Evolutionary conservation across 2,888 invertebrate species (phyloP).

Genomic region (Agelastica alni): DNA sequence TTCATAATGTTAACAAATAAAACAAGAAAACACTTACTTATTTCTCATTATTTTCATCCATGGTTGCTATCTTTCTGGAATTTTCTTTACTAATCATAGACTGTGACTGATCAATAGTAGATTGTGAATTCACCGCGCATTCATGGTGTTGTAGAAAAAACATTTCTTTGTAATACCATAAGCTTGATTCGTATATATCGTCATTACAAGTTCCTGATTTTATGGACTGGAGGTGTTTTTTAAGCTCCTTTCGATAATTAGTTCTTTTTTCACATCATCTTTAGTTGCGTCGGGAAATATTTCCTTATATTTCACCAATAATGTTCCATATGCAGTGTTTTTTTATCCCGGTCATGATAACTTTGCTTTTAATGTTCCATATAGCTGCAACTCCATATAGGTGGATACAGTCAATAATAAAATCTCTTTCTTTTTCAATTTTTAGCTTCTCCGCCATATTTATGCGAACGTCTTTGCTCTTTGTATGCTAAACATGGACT

Average conservation of each 20-base stretch:
- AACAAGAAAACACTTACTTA: constrained; percentile 1
- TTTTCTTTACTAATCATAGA: background rate
- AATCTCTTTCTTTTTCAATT: no score
- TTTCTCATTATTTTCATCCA: background rate
- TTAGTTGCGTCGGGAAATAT: background rate
- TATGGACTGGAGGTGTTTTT: background rate
- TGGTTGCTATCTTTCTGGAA: background rate
- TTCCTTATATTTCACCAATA: background rate
- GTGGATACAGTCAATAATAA: no score
- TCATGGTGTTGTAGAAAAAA: background rate
- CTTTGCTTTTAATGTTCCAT: no score
- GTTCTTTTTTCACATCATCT: no score
- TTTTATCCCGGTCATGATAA: no score
- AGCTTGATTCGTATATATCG: background rate
- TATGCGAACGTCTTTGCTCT: no score
- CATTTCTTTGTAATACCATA: constrained; percentile 1
- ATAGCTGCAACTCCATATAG: no score
- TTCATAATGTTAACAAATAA: background rate
- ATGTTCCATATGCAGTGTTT: no score
- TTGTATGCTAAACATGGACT: no score
- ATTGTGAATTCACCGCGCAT: constrained; percentile 3
- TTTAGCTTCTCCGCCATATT: no score
- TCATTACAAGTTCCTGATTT: background rate
- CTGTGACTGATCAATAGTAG: constrained; percentile 3
- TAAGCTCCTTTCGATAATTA: background rate